Evolutionary conservation across 2,888 invertebrate species (phyloP), one percentile per base, ranked within the genome.

Genomic region (Drosophila mulleri): DNA sequence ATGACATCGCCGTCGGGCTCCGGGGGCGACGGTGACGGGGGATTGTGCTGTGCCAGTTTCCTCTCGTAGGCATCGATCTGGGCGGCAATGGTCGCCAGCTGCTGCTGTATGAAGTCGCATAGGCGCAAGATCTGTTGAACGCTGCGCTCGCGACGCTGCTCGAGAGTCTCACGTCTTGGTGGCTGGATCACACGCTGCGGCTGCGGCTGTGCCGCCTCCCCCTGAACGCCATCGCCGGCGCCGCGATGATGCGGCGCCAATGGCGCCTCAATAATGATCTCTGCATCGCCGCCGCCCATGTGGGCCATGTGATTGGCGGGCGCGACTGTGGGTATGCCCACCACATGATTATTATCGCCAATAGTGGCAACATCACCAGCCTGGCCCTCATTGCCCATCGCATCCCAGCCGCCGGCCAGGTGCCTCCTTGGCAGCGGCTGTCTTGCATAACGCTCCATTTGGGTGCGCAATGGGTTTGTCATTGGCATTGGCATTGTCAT

Each of bases 261-360:
- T 18, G 64, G 68, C 23, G 48, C 52, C 39, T 20, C 57, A 5
- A 59, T 32, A 12, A 75, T 42, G 1, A 67, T 20, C 41, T 71
- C 75, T 0, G 80, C 83, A 76, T 69, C 83, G 42, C 80, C 83
- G 6, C 69, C 81, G 37, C 69, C 83, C 56, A 67, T 44, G 11
- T 61, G 64, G 4, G 67, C 64, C 62, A 67, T 72, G 8, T 63
- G 65, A 12, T 72, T 72, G 29, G 48, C 14, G 1, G 62, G 64
- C 0, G 47, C 47, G 0, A 64, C 64, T 0, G 62, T 61, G 5
- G 67, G 83, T 52, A 47, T 58, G 61, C 80, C 83, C 39, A 68
- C 56, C 52, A 82, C 60, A 16, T 73, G 57, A 52, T 61, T 58
- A 14, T 37, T 74, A 20, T 79, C 82, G 7, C 80, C 79, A 54